phyloP scores from a whole-genome alignment of 2,113 vertebrate genomes.

The Alethe diademata region DNA sequence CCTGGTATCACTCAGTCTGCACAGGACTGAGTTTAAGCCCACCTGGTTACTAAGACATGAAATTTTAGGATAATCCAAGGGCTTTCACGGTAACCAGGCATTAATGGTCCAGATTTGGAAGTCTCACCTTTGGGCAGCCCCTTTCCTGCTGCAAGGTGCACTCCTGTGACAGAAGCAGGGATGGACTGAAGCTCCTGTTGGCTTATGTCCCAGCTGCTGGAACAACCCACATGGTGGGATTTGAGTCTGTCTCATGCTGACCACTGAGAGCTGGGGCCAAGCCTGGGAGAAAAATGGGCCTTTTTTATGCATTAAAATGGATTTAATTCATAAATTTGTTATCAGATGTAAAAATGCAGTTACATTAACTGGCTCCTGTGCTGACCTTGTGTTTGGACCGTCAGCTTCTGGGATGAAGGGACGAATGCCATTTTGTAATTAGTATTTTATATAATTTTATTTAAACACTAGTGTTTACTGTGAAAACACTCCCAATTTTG shows the following conservation, averaged over 20 bases:
- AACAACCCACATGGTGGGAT: neutral
- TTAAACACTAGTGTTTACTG: neutral
- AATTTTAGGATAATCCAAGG: neutral
- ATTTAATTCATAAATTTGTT: neutral
- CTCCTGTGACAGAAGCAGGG: neutral
- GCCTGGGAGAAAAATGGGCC: neutral
- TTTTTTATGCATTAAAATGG: neutral
- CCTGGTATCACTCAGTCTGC: neutral
- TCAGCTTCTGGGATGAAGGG: neutral
- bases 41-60: neutral
- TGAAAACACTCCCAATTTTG: neutral
- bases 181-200: neutral
- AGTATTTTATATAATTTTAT: neutral
- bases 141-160: neutral
- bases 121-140: neutral
- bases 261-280: neutral
- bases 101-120: neutral
- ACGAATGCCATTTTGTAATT: accelerated
- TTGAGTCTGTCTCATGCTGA: neutral
- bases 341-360: neutral
- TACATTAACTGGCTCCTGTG: neutral
- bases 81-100: neutral
- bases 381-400: neutral
- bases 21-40: neutral
- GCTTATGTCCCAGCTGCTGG: neutral